Percentiles rank a stretch among this genome's conserved stretches.
Conservation (phyloP, 2,113 vertebrate species). For the Alces alces region DNA sequence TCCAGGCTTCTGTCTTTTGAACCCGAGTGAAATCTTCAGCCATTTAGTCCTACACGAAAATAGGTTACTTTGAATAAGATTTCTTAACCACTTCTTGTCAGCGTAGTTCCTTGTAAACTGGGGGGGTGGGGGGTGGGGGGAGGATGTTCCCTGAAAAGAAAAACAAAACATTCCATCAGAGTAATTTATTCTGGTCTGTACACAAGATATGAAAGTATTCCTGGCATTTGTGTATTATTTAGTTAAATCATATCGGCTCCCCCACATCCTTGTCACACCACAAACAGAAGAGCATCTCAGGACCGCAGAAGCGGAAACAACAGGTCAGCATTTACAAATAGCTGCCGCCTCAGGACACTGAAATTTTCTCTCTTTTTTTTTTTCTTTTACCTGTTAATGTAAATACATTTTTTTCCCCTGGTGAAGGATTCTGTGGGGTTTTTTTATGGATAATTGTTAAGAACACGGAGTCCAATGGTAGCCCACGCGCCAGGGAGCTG, state of each 20-base stretch:
- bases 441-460: conserved; percentile 66
- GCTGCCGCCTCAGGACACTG: background rate
- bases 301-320: background rate
- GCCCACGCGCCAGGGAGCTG: conserved; percentile 73
- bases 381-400: conserved; percentile 69
- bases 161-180: conserved; percentile 47
- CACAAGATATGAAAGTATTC: conserved; percentile 39
- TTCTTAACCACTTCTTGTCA: conserved; percentile 51
- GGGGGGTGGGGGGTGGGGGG: background rate
- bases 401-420: background rate
- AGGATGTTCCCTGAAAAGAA: conserved; percentile 47
- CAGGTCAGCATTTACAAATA: background rate
- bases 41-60: conserved; percentile 23
- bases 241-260: conserved; percentile 45
- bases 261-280: background rate
- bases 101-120: conserved; percentile 38
- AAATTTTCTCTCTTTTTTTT: background rate
- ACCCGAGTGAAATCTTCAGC: background rate
- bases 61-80: conserved; percentile 53
- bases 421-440: conserved; percentile 24
- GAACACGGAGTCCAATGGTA: conserved; percentile 72
- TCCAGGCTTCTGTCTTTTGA: conserved; percentile 42
- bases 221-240: conserved; percentile 55
- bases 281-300: conserved; percentile 45
- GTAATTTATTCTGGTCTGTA: conserved; percentile 48